phyloP scores from a whole-genome alignment of 2,113 vertebrate genomes.

The Sminthopsis crassicaudata region DNA sequence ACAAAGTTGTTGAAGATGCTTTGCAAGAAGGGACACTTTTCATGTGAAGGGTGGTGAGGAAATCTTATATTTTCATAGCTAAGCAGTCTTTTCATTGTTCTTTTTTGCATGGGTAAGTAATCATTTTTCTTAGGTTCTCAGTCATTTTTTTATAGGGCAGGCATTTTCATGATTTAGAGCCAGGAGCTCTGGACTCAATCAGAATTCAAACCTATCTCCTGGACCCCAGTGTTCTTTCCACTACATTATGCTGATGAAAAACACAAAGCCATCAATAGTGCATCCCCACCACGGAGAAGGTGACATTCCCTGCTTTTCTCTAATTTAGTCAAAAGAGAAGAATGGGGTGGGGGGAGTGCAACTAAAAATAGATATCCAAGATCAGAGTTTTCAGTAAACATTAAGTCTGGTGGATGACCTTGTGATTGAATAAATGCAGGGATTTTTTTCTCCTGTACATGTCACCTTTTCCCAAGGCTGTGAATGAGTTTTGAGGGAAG shows the following conservation, averaged over 20 bases:
- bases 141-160: too few species aligned
- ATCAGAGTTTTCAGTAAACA: slow-evolving; percentile 45
- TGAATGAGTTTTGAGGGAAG: slow-evolving; percentile 46
- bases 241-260: background rate
- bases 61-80: background rate
- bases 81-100: background rate
- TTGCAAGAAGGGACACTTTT: background rate
- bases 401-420: slow-evolving; percentile 18
- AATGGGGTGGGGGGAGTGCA: too few species aligned
- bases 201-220: background rate
- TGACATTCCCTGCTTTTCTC: background rate
- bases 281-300: background rate
- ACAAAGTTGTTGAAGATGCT: background rate
- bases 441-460: slow-evolving; percentile 37
- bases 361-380: slow-evolving; percentile 21
- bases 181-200: background rate
- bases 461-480: slow-evolving; percentile 45
- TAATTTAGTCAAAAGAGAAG: background rate
- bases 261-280: background rate
- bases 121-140: too few species aligned
- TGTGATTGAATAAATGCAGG: background rate
- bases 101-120: too few species aligned
- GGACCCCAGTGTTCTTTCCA: background rate
- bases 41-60: background rate
- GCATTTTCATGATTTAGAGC: background rate